A percentile compares a stretch with the other conserved stretches of the same genome.
Evolutionary conservation across 2,113 vertebrate species (phyloP).

Genomic region (Eptesicus fuscus): DNA sequence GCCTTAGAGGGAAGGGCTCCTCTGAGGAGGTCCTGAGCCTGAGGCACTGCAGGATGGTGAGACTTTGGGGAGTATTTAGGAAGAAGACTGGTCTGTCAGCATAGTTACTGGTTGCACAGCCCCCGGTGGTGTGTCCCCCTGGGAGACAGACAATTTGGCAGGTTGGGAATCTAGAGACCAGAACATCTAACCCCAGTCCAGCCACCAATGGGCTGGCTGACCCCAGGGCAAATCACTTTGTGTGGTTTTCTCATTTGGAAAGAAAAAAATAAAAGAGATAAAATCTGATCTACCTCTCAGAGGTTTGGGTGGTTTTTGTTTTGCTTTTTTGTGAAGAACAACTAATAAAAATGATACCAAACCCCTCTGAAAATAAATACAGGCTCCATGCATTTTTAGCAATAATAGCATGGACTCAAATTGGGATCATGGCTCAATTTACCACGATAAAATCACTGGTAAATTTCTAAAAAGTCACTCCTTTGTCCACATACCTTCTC

Average conservation of each 20-base stretch:
- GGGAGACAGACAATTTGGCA: not conserved
- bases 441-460: slow-evolving; percentile 68
- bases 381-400: slow-evolving; percentile 54
- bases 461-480: slow-evolving; percentile 64
- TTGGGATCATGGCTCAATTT: slow-evolving; percentile 62
- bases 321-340: slow-evolving; percentile 70
- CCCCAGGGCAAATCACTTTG: slow-evolving; percentile 58
- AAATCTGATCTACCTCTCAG: slow-evolving; percentile 70
- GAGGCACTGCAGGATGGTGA: rapidly evolving
- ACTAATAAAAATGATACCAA: slow-evolving; percentile 75
- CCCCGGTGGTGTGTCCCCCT: not conserved
- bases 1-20: not conserved
- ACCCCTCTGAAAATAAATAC: slow-evolving; percentile 70
- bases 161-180: not conserved
- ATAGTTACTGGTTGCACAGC: not conserved
- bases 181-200: not conserved
- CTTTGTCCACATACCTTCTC: slow-evolving; percentile 60
- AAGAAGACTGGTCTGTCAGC: not conserved
- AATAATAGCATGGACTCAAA: slow-evolving; percentile 54
- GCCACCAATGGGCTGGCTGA: slow-evolving; percentile 9
- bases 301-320: slow-evolving; percentile 64
- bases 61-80: not conserved
- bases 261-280: slow-evolving; percentile 23
- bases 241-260: slow-evolving; percentile 50
- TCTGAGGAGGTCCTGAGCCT: not conserved